Percentiles rank a stretch among this genome's conserved stretches.
Evolutionary conservation across 1,140 invertebrate species (phyloP).

Genomic region (Carcinoscorpius rotundicauda): DNA sequence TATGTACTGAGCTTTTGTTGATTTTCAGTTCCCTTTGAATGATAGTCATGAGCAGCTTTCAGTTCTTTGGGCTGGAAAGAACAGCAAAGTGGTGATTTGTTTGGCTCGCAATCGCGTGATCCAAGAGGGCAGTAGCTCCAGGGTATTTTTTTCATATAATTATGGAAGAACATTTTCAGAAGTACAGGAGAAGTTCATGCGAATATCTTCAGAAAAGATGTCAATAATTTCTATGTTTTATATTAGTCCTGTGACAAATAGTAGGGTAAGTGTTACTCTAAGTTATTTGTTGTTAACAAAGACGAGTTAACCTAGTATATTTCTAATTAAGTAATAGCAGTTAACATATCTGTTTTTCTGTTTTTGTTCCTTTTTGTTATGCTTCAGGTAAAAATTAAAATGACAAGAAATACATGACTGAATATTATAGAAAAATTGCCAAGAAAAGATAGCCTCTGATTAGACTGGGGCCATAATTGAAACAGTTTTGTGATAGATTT

Average conservation of each 20-base stretch:
- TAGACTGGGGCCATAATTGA: too few species aligned
- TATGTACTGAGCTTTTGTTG: too few species aligned
- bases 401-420: too few species aligned
- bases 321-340: too few species aligned
- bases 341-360: too few species aligned
- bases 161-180: slow-evolving; percentile 63
- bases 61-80: slow-evolving; percentile 79
- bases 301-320: too few species aligned
- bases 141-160: slow-evolving; percentile 71
- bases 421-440: too few species aligned
- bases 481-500: too few species aligned
- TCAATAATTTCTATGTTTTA: slow-evolving; percentile 65
- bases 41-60: slow-evolving; percentile 75
- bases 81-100: slow-evolving; percentile 72
- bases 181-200: slow-evolving; percentile 40
- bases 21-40: slow-evolving; percentile 45
- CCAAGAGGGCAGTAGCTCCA: slow-evolving; percentile 42
- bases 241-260: slow-evolving; percentile 61
- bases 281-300: too few species aligned
- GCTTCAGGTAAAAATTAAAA: too few species aligned
- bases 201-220: slow-evolving; percentile 40
- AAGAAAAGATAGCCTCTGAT: too few species aligned
- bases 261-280: slow-evolving; percentile 46
- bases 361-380: too few species aligned
- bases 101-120: slow-evolving; percentile 49